These are phyloP conservation scores for Aplidium turbinatum DNA, from an alignment of 23 tunicate genomes.

Conservation along the genomic window DNA sequence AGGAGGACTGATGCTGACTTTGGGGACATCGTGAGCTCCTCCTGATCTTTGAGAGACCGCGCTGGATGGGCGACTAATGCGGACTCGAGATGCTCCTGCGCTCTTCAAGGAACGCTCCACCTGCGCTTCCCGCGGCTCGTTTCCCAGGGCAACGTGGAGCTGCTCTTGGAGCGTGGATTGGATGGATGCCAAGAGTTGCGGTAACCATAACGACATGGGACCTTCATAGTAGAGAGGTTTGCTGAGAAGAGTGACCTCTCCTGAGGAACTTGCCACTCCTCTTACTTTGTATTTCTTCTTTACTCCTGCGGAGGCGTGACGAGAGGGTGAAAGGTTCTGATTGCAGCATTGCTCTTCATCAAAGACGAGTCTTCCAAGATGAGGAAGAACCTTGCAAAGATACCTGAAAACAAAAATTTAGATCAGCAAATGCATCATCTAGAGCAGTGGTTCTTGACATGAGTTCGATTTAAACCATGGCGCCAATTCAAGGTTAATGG, in stretches of 20 bases:
- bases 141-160: constrained; percentile 92
- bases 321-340: constrained; percentile 36
- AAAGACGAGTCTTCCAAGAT: constrained; percentile 69
- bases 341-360: constrained; percentile 45
- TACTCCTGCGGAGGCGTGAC: constrained; percentile 47
- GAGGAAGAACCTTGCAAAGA: constrained; percentile 70
- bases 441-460: neutral
- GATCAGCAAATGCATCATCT: neutral
- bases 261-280: constrained; percentile 68
- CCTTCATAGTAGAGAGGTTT: constrained; percentile 69
- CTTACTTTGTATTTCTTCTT: constrained; percentile 72
- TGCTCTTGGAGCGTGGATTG: constrained; percentile 79
- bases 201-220: constrained; percentile 88
- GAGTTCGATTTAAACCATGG: neutral
- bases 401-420: constrained; percentile 40
- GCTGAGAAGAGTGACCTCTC: constrained; percentile 59
- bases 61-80: constrained; percentile 92
- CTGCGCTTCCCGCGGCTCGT: constrained; percentile 77
- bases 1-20: constrained; percentile 41
- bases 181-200: constrained; percentile 62
- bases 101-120: constrained; percentile 63
- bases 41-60: constrained; percentile 75
- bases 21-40: constrained; percentile 48
- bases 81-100: constrained; percentile 86
- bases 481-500: no score